phyloP scores from a whole-genome alignment of 2,797 vertebrate species.

The Pseudomugil tenellus region DNA sequence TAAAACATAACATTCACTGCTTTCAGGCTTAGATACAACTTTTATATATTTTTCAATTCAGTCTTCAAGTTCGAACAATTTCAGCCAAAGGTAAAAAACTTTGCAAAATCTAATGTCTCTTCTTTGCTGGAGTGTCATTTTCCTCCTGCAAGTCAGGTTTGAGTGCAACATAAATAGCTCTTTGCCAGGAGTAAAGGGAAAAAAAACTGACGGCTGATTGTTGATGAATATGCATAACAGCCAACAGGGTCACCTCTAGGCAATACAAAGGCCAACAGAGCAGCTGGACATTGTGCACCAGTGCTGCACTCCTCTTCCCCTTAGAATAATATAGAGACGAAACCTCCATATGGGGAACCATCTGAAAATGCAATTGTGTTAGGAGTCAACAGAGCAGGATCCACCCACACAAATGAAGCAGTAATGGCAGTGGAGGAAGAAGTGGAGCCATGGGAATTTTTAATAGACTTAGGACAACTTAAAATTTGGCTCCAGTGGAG shows the following conservation, averaged over 20 bases:
- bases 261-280: constrained; percentile 63
- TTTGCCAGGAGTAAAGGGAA: constrained; percentile 36
- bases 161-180: constrained; percentile 69
- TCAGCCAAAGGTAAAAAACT: constrained; percentile 4
- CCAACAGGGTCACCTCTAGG: constrained; percentile 79
- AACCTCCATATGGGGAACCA: constrained; percentile 74
- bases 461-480: constrained; percentile 52
- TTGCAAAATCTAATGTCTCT: constrained; percentile 24
- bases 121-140: constrained; percentile 37
- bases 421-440: constrained; percentile 45
- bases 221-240: constrained; percentile 76
- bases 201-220: constrained; percentile 48
- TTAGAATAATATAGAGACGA: constrained; percentile 60
- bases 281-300: constrained; percentile 73
- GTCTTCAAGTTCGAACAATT: background rate
- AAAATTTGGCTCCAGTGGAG: constrained; percentile 42
- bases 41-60: background rate
- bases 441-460: constrained; percentile 41
- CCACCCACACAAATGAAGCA: constrained; percentile 59
- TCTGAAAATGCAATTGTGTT: constrained; percentile 80
- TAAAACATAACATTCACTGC: constrained; percentile 2
- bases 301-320: constrained; percentile 52
- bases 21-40: background rate
- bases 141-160: constrained; percentile 43
- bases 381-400: constrained; percentile 72